Evolutionary conservation across 2,113 vertebrate species (phyloP).

Genomic region (Caloenas nicobarica): DNA sequence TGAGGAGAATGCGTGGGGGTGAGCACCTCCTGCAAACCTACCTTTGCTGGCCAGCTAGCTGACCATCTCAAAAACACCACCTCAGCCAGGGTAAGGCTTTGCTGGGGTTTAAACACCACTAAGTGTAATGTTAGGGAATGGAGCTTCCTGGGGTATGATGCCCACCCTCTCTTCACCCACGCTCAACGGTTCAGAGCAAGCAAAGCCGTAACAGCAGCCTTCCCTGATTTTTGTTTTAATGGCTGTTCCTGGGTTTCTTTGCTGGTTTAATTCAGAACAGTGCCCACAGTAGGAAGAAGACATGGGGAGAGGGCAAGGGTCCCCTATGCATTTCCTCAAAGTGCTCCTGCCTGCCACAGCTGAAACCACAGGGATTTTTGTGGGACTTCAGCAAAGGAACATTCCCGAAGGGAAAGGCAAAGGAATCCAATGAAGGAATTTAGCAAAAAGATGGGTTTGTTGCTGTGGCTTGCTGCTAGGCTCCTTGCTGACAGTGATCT

Average conservation of each 20-base stretch:
- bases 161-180: background rate
- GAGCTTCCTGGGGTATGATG: background rate
- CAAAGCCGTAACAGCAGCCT: rapidly evolving
- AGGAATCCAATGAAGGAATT: background rate
- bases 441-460: background rate
- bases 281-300: background rate
- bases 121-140: background rate
- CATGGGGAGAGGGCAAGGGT: background rate
- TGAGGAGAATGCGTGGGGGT: rapidly evolving
- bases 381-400: background rate
- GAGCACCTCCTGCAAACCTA: background rate
- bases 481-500: background rate
- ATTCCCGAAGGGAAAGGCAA: background rate
- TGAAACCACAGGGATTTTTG: background rate
- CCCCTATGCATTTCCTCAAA: background rate
- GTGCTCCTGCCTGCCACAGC: background rate
- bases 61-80: background rate
- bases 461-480: background rate
- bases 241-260: rapidly evolving
- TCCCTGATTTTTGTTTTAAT: background rate
- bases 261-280: background rate
- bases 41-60: background rate
- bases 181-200: background rate
- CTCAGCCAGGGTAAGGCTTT: background rate
- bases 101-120: background rate